Evolutionary conservation across 2,113 vertebrate species (phyloP).

Genomic region (Hystrix cristata): DNA sequence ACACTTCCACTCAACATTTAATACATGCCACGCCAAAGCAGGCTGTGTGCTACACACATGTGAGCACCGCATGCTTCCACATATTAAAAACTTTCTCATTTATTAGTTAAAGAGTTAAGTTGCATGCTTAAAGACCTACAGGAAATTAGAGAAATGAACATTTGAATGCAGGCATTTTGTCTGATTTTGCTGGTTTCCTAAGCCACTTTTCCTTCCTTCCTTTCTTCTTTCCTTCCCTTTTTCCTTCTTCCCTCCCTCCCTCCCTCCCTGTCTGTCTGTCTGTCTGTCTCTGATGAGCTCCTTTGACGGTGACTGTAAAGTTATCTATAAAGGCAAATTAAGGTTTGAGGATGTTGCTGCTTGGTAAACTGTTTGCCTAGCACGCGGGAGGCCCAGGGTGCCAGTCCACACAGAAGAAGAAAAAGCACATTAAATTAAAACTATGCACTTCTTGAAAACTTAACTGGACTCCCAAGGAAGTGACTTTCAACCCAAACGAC

Average conservation of each 20-base stretch:
- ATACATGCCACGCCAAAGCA: background rate
- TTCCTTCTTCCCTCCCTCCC: background rate
- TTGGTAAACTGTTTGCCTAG: background rate
- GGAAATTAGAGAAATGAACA: background rate
- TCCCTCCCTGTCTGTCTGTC: background rate
- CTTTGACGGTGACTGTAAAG: background rate
- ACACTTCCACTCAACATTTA: background rate
- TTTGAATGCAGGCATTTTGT: background rate
- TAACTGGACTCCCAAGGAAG: background rate
- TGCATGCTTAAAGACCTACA: background rate
- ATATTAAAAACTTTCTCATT: background rate
- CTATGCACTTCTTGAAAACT: background rate
- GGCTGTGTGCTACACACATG: background rate
- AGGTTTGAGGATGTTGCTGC: background rate
- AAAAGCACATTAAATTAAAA: background rate
- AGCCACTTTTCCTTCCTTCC: background rate
- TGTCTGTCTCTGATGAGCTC: background rate
- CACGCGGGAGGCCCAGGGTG: background rate
- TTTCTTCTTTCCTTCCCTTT: too few relatives aligned
- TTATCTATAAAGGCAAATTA: background rate
- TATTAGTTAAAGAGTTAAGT: background rate
- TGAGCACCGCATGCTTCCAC: background rate
- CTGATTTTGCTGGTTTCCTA: background rate
- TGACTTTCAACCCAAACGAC: background rate
- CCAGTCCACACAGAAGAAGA: too few relatives aligned